Base-by-base conservation (phyloP, 2,888 invertebrate species). In the Campoplex capitator region DNA sequence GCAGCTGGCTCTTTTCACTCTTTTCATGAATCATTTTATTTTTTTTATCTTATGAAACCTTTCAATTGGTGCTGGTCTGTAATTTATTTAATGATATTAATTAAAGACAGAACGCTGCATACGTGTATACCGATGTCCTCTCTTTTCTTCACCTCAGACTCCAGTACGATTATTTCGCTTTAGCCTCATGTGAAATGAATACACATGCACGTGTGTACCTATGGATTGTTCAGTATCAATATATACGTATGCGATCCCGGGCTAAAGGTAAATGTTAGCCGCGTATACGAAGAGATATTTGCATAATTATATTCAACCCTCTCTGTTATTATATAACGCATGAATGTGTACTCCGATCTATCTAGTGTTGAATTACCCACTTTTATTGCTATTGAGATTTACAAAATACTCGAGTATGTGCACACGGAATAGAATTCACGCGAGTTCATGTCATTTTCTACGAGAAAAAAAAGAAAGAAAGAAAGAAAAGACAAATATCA, bases 211-310 rank as follows among this genome's bases (percentile, higher is more conserved):
- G 38, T 65, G 23, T 56, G 54, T 48, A 58, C 75, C 32, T 56
- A 70, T 80, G 51, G 38, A 84, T 79, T 28, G 67, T 68, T 67
- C 56, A 35, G 54, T 56, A 82, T 54, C 74, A 75, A 78, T 80
- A 23, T 80, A 23, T 23, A 67, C 56, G 85, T 89, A 89, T 88
- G 87, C 86, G 85, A 76, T 84, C 54, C 78, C 89, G 90, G 91
- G 91, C 90, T 91, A 91, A 91, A 91, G 92, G 91, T 91, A 93
- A 92, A 92, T 92, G 92, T 91, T 91, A 91, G 86, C 84, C 83
- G 87, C 89, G 86, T 81, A 23, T 23, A 88, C 82, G 75, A 48
- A 67, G 79, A 67, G 81, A 80, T 77, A 92, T 91, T 91, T 91
- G 92, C 92, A 92, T 92, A 92, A 92, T 92, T 88, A 88, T 92